Evolutionary conservation across 2,113 vertebrate genomes (phyloP), one percentile per base, ranked within the genome.

Genomic region (Hiodon alosoides): DNA sequence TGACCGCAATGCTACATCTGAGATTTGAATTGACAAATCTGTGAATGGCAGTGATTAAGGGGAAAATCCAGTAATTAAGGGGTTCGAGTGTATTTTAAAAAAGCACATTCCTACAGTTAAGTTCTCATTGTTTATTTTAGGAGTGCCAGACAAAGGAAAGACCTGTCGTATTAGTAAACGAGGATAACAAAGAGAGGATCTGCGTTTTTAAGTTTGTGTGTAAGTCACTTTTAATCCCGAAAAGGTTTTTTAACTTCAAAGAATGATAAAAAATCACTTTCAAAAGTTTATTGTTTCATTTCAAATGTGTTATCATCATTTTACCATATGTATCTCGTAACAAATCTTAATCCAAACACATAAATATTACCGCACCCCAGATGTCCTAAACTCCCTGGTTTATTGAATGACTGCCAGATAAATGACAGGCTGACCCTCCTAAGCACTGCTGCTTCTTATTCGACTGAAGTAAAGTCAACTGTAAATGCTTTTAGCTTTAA

Each of bases 371-470:
- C 31, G 31, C 31, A 31, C 31, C 31, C 31, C 31, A 31, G 31
- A 31, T 31, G 31, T 31, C 31, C 31, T 31, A 31, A 31, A 31
- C 31, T 31, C 31, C 31, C 31, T 31, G 31, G 31, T 31, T 9
- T 17, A 75, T 9, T 73, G 67, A 72, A 67, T 70, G 48, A n/a
- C 58, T 67, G 69, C 74, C 77, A 17, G 72, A 77, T 75, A 64
- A 81, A 76, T 79, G 76, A 75, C 57, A 82, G 52, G 85, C 82
- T 77, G 81, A 82, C 78, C 77, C 70, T 81, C 76, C 78, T 76
- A 79, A 75, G 80, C 67, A 79, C 79, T 82, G 83, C 79, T 82
- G 85, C 83, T 79, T 78, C 76, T 81, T 79, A 78, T 77, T 67
- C 70, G 76, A 76, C 52, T 62, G 48, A 72, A 78, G 79, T 78